Percentiles rank a stretch among this genome's conserved stretches.
Evolutionary conservation across 2,113 vertebrate genomes (phyloP).

Genomic region (Rhinogobius similis): DNA sequence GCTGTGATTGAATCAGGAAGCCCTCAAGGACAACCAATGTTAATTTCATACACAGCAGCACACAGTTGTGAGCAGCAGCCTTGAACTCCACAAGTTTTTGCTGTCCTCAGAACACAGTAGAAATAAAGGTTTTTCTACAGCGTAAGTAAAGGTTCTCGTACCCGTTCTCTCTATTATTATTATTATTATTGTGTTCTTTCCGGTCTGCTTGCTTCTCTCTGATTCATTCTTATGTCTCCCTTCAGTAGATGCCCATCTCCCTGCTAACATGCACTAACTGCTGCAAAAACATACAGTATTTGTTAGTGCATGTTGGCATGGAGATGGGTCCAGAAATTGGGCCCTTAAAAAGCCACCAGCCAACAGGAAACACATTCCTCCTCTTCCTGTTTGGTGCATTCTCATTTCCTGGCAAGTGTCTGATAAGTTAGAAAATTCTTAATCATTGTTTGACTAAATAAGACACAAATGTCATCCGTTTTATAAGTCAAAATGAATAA

Average conservation of each 20-base stretch:
- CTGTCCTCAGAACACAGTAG: slow-evolving; percentile 16
- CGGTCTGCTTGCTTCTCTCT: slow-evolving; percentile 62
- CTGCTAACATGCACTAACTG: too few species aligned
- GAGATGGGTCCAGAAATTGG: slow-evolving; percentile 75
- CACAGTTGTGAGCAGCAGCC: slow-evolving; percentile 41
- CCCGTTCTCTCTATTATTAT: too few species aligned
- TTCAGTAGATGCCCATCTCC: slow-evolving; percentile 25
- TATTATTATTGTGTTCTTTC: slow-evolving; percentile 71
- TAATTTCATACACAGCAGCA: slow-evolving; percentile 67
- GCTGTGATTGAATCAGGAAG: slow-evolving; percentile 79
- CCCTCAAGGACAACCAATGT: slow-evolving; percentile 78
- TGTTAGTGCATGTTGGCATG: slow-evolving; percentile 20
- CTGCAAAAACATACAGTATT: too few species aligned
- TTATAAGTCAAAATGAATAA: background rate
- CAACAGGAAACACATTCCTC: slow-evolving; percentile 82
- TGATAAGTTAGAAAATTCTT: slow-evolving; percentile 76
- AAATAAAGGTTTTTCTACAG: background rate
- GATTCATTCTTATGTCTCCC: slow-evolving; percentile 58
- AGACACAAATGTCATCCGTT: slow-evolving; percentile 40
- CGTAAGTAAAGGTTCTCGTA: background rate
- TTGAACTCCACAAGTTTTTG: slow-evolving; percentile 26
- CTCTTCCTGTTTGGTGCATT: slow-evolving; percentile 80
- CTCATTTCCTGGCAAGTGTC: slow-evolving; percentile 79
- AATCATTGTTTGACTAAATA: slow-evolving; percentile 64
- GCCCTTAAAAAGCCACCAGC: slow-evolving; percentile 59